These are phyloP conservation scores for Protobothrops mucrosquamatus DNA, from an alignment of 2,113 vertebrate species.

Conservation along the genomic window DNA sequence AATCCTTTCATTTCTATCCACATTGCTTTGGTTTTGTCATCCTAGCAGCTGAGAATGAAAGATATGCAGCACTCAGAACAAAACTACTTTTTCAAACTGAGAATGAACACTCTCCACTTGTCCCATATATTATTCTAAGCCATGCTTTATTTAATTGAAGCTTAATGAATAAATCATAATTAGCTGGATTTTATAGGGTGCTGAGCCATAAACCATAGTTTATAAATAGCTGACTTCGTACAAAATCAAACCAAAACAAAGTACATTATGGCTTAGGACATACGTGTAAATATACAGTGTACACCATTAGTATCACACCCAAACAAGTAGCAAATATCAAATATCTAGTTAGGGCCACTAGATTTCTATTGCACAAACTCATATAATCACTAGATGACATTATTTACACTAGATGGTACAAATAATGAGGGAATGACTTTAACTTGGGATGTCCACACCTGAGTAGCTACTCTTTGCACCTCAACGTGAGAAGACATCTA, in stretches of 20 bases:
- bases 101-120: constrained; percentile 33
- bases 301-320: not conserved
- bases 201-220: not conserved
- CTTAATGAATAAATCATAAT: not conserved
- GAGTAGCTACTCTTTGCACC: not conserved
- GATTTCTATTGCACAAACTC: not conserved
- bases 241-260: not conserved
- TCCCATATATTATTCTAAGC: not conserved
- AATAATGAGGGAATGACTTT: not conserved
- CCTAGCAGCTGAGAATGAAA: constrained; percentile 38
- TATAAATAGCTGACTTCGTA: not conserved
- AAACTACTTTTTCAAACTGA: constrained; percentile 28
- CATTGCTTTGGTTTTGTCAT: constrained; percentile 52
- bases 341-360: not conserved
- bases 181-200: not conserved
- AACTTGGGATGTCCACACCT: not conserved
- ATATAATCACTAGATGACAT: not conserved
- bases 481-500: not conserved
- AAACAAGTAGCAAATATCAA: not conserved
- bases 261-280: not conserved
- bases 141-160: not conserved
- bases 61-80: constrained; percentile 34
- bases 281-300: not conserved
- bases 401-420: not conserved
- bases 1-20: constrained; percentile 60